Percentiles rank a stretch among this genome's conserved stretches.
Evolutionary conservation across 2,113 vertebrate species (phyloP).

Genomic region (Lipophrys pholis): DNA sequence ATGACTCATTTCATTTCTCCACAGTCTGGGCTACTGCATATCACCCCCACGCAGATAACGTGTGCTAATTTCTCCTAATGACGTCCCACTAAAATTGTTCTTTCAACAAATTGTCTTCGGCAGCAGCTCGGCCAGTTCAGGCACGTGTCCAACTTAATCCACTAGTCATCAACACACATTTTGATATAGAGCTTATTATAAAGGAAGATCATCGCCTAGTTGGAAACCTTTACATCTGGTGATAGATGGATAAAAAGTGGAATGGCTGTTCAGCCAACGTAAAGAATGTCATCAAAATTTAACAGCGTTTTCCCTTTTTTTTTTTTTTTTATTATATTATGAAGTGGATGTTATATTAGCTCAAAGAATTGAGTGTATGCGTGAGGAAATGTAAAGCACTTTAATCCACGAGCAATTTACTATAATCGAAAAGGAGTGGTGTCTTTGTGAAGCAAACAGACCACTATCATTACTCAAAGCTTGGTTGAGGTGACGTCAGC

Average conservation of each 20-base stretch:
- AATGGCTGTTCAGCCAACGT: not conserved
- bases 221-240: not conserved
- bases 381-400: too few species aligned
- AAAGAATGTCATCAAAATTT: not conserved
- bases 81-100: conserved; percentile 18
- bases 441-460: not conserved
- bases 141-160: too few species aligned
- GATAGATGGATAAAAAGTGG: not conserved
- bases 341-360: conserved; percentile 5
- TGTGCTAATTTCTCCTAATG: not conserved
- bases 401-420: too few species aligned
- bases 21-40: conserved; percentile 9
- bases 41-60: not conserved
- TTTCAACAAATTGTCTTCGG: too few species aligned
- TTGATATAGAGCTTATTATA: not conserved
- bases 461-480: not conserved
- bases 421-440: not conserved
- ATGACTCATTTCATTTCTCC: not conserved
- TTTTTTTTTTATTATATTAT: not conserved
- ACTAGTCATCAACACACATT: not conserved
- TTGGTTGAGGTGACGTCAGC: not conserved
- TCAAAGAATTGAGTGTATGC: not conserved
- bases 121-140: too few species aligned
- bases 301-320: not conserved
- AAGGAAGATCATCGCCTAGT: not conserved